A percentile compares a stretch with the other conserved stretches of the same genome.
Evolutionary conservation across 2,797 vertebrate genomes (phyloP).

Genomic region (Anolis apletophallus): DNA sequence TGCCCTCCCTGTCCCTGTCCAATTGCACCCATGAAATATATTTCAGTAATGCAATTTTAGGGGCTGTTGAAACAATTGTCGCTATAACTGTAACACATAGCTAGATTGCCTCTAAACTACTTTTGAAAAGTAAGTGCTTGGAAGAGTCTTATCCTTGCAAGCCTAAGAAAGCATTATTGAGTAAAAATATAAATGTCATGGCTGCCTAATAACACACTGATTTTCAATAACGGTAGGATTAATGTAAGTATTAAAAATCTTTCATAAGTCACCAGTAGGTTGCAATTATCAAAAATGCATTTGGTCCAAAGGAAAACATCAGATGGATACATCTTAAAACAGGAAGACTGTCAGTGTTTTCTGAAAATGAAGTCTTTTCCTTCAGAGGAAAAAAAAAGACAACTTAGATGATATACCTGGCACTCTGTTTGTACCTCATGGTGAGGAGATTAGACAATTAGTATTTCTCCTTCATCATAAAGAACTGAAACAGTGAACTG

Average conservation of each 20-base stretch:
- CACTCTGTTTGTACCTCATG: slow-evolving; percentile 65
- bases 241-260: slow-evolving; percentile 63
- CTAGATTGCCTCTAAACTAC: slow-evolving; percentile 85
- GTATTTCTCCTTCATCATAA: slow-evolving; percentile 77
- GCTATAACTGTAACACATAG: slow-evolving; percentile 83
- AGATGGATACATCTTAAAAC: slow-evolving; percentile 66
- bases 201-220: slow-evolving; percentile 70
- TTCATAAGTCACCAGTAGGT: slow-evolving; percentile 57
- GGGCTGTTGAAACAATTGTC: slow-evolving; percentile 82
- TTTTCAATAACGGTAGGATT: slow-evolving; percentile 68
- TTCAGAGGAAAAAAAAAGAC: slow-evolving; percentile 54
- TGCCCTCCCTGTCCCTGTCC: slow-evolving; percentile 85
- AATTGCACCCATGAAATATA: slow-evolving; percentile 88
- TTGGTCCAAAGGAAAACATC: slow-evolving; percentile 58
- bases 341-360: slow-evolving; percentile 55
- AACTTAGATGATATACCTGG: slow-evolving; percentile 68
- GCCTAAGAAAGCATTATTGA: slow-evolving; percentile 78
- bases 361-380: slow-evolving; percentile 60
- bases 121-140: slow-evolving; percentile 83
- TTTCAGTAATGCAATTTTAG: slow-evolving; percentile 86
- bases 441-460: slow-evolving; percentile 77
- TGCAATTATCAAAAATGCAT: slow-evolving; percentile 67
- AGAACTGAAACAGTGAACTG: slow-evolving; percentile 80
- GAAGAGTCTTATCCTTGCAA: slow-evolving; percentile 81
- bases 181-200: slow-evolving; percentile 76